Evolutionary conservation across 1,140 invertebrate species (phyloP), one percentile per base, ranked within the genome.

Genomic region (Drusus annulatus): DNA sequence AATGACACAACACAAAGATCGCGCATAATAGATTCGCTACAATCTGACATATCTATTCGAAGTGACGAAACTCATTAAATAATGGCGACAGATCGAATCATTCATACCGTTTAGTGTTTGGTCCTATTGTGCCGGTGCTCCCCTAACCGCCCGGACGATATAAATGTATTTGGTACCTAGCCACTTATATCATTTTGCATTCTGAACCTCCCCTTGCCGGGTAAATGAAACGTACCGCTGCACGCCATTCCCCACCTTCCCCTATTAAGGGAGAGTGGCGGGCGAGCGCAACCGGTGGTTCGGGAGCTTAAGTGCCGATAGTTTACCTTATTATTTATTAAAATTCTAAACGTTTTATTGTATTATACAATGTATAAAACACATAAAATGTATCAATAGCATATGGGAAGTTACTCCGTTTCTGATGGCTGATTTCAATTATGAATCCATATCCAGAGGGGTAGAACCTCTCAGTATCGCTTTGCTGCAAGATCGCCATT

Each of bases 181-280:
- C 78, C 81, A 83, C 78, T 83, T 83, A 83, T 80, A 83, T 79
- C 65, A 80, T 79, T 82, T 82, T 79, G 78, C 78, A 82, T 80
- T 82, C 78, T 76, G 73, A 52, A 52, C 76, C 51, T 73, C 77
- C 79, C 79, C 78, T 75, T 7, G 36, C 36, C 74, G 21, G 23
- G 23, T 74, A 74, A 63, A 76, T 65, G 79, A 80, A 80, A 69
- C 50, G 60, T 76, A 80, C 74, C 75, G 63, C 74, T 80, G 74
- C 79, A 80, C 79, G 79, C 79, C 54, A 80, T 65, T 52, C 50
- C 52, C 69, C 36, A 62, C 76, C 54, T 62, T 23, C 23, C 73
- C 63, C 36, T 73, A 65, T 50, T 23, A 50, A 73, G 69, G 69
- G 69, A 50, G 16, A 17, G n/a, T 45, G 60, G 19, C 60, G 28